A percentile compares a stretch with the other conserved stretches of the same genome.
These are phyloP conservation scores for Crocodylus rhombifer DNA, from an alignment of 2,797 vertebrate species.

Conservation along the genomic window DNA sequence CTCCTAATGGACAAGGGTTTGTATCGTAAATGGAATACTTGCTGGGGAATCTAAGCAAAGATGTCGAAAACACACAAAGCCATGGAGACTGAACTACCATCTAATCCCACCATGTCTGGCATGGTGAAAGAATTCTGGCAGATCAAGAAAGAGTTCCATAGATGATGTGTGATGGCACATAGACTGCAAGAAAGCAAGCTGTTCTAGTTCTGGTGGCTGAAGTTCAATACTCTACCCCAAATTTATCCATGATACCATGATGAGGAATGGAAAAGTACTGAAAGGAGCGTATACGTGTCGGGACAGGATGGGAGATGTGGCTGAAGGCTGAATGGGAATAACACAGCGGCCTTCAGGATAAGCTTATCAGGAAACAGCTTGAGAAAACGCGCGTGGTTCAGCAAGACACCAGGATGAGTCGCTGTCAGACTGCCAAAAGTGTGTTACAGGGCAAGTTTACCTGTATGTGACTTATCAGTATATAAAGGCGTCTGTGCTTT, in stretches of 20 bases:
- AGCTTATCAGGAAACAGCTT: too few species aligned
- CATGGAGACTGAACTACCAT: background rate
- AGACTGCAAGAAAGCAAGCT: background rate
- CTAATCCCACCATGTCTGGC: background rate
- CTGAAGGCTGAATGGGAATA: too few species aligned
- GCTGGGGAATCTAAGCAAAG: background rate
- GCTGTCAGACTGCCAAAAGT: too few species aligned
- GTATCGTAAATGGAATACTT: background rate
- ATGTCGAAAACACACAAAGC: background rate
- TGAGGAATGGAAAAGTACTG: too few species aligned
- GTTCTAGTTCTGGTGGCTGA: background rate
- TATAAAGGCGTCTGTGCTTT: too few species aligned
- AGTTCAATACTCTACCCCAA: conserved; percentile 1
- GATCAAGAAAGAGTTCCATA: background rate
- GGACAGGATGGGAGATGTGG: too few species aligned
- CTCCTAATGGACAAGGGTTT: background rate
- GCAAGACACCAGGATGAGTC: too few species aligned
- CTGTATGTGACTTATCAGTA: too few species aligned
- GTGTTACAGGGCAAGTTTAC: too few species aligned
- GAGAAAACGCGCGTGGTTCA: too few species aligned
- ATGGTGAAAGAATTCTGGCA: background rate
- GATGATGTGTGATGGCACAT: background rate
- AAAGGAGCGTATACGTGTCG: too few species aligned
- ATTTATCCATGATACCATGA: background rate
- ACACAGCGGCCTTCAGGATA: too few species aligned